phyloP scores from a whole-genome alignment of 2,113 vertebrate species.

The Agapornis roseicollis region DNA sequence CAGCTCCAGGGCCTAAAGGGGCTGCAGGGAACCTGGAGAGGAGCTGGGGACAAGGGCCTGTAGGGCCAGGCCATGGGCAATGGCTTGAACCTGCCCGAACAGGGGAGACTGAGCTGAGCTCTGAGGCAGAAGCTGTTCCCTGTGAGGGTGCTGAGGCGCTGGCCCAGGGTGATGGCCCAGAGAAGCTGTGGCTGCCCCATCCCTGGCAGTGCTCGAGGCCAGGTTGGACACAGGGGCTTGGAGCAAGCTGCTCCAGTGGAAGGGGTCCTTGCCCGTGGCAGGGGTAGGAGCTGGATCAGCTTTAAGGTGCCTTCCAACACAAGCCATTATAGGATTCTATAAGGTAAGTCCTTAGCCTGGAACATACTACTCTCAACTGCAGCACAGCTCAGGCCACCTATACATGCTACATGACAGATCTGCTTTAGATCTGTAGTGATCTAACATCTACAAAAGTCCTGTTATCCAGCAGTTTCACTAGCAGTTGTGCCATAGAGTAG shows the following conservation, averaged over 20 bases:
- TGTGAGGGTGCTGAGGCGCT: too few relatives aligned
- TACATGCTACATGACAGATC: not conserved
- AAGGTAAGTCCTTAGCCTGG: not conserved
- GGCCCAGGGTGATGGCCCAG: too few relatives aligned
- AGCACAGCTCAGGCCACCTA: not conserved
- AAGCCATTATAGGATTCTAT: not conserved
- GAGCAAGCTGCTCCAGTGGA: not conserved
- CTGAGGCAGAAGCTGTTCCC: too few relatives aligned
- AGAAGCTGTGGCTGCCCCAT: too few relatives aligned
- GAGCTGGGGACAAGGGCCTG: too few relatives aligned
- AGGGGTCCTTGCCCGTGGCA: not conserved
- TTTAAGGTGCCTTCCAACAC: not conserved
- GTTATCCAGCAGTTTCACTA: not conserved
- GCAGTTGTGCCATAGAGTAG: not conserved
- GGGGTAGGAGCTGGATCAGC: not conserved
- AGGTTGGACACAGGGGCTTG: not conserved
- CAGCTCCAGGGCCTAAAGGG: too few relatives aligned
- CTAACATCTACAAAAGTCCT: not conserved
- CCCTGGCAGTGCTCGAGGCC: too few relatives aligned
- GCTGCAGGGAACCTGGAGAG: too few relatives aligned
- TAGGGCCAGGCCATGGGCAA: too few relatives aligned
- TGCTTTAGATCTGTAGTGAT: not conserved
- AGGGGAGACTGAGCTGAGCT: too few relatives aligned
- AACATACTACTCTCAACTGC: not conserved
- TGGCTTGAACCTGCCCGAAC: too few relatives aligned